These are phyloP conservation scores for Aphelenchoides fujianensis DNA, from an alignment of 1,140 invertebrate species.

Conservation along the genomic window DNA sequence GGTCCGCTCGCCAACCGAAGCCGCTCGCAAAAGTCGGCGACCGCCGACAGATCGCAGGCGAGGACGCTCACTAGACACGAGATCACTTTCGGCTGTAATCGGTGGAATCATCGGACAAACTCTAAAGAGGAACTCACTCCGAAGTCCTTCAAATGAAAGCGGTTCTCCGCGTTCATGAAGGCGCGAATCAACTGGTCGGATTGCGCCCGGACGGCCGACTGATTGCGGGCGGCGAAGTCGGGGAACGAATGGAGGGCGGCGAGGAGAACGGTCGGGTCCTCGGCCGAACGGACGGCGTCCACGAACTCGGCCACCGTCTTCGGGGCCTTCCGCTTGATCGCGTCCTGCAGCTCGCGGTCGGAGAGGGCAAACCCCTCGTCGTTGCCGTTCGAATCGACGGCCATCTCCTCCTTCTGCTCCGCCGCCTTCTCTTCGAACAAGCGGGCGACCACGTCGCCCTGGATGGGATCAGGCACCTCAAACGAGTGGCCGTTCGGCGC, in stretches of 20 bases:
- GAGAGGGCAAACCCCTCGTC: neutral
- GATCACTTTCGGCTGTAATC: neutral
- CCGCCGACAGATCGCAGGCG: neutral
- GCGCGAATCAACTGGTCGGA: neutral
- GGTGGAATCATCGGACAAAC: neutral
- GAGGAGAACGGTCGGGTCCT: neutral
- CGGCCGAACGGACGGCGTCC: neutral
- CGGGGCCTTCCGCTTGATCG: neutral
- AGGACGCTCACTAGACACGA: neutral
- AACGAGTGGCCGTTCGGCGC: neutral
- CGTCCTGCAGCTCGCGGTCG: neutral
- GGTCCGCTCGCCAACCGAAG: neutral
- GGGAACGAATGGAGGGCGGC: neutral
- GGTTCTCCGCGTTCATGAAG: neutral
- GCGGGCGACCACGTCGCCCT: neutral
- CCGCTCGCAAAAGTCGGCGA: neutral
- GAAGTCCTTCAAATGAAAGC: neutral
- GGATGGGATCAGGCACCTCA: neutral
- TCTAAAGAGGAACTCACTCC: neutral
- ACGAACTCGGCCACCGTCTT: neutral
- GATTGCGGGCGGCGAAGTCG: neutral
- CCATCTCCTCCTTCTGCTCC: neutral
- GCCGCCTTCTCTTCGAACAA: neutral
- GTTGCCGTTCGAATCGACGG: neutral
- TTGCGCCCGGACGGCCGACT: constrained; percentile 7